phyloP scores from a whole-genome alignment of 64 coral and sea anemone species.

The Montipora efflorescens region DNA sequence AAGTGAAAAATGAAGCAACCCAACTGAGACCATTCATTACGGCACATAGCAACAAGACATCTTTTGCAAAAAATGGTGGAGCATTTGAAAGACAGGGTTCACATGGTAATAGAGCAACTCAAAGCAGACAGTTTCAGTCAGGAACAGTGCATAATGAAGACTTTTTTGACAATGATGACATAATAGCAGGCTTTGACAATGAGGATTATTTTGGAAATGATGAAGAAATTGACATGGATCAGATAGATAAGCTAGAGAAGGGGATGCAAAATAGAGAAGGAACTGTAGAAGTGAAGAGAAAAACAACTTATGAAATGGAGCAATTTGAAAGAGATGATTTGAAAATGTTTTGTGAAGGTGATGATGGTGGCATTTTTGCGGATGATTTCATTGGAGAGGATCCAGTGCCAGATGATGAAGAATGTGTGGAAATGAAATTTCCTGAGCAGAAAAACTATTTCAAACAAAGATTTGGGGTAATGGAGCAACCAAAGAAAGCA shows the following conservation, averaged over 20 bases:
- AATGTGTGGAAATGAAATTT: conserved; percentile 35
- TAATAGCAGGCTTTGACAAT: conserved; percentile 33
- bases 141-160: background rate
- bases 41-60: background rate
- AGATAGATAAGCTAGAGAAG: conserved; percentile 40
- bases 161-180: conserved; percentile 44
- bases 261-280: conserved; percentile 10
- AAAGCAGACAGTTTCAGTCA: background rate
- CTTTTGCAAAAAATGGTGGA: background rate
- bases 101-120: background rate
- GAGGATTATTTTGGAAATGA: conserved; percentile 54
- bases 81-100: background rate
- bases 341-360: conserved; percentile 32
- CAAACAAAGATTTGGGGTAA: background rate
- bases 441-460: background rate
- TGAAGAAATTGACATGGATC: conserved; percentile 61
- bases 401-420: background rate
- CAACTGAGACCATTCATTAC: background rate
- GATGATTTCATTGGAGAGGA: conserved; percentile 49
- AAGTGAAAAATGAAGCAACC: conserved; percentile 3
- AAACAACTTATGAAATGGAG: background rate
- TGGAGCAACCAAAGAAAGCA: conserved; percentile 13
- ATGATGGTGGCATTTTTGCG: conserved; percentile 32
- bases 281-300: background rate
- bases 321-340: background rate